These are phyloP conservation scores for Antheraea pernyi DNA, from an alignment of 1,140 invertebrate species.

Conservation along the genomic window DNA sequence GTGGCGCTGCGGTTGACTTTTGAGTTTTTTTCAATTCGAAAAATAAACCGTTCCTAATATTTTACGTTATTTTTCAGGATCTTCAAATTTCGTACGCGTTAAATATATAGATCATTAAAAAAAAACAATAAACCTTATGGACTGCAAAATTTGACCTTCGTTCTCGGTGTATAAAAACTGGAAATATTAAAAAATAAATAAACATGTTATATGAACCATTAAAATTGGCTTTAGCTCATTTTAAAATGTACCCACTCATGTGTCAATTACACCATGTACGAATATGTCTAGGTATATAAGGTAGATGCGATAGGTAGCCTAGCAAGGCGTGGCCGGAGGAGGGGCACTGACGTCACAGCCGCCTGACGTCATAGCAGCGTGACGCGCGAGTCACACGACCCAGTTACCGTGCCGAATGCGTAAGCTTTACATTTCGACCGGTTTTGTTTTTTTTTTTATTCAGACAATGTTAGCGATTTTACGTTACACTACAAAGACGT, in stretches of 20 bases:
- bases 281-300: not conserved
- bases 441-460: conserved; percentile 10
- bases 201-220: too few species aligned
- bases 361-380: conserved; percentile 39
- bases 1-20: too few species aligned
- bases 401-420: conserved; percentile 22
- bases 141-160: too few species aligned
- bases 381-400: conserved; percentile 29
- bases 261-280: not conserved
- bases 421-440: conserved; percentile 15
- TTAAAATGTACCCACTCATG: not conserved
- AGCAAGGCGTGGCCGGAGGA: conserved; percentile 44
- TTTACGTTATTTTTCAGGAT: too few species aligned
- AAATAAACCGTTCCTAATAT: too few species aligned
- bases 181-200: too few species aligned
- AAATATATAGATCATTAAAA: too few species aligned
- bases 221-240: too few species aligned
- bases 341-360: conserved; percentile 47
- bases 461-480: not conserved
- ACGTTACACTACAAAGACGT: not conserved
- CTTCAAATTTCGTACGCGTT: too few species aligned
- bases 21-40: too few species aligned
- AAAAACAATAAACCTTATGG: too few species aligned
- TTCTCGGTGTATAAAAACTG: too few species aligned
- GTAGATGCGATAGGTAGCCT: not conserved